These are phyloP conservation scores for Chaetura pelagica DNA, from an alignment of 2,113 vertebrate species.

Conservation along the genomic window DNA sequence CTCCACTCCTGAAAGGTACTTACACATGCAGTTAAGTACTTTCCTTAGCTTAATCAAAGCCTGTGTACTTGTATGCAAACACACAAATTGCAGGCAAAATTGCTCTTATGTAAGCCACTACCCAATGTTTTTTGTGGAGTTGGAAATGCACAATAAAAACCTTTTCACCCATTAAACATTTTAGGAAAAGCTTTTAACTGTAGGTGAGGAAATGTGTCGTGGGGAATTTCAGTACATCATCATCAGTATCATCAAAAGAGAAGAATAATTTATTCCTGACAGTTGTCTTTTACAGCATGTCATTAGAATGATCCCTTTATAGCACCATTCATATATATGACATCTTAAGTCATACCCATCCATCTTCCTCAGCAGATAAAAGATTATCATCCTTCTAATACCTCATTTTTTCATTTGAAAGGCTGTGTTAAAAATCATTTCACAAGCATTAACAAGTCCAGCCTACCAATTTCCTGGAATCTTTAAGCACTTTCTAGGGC, in stretches of 20 bases:
- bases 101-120: constrained; percentile 16
- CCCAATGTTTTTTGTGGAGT: neutral
- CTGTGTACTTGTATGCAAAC: constrained; percentile 44
- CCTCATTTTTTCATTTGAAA: constrained; percentile 67
- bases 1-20: neutral
- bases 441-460: constrained; percentile 64
- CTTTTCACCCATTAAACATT: neutral
- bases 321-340: constrained; percentile 72
- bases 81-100: constrained; percentile 33
- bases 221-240: constrained; percentile 31
- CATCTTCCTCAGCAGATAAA: constrained; percentile 68
- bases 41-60: constrained; percentile 49
- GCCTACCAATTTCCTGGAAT: constrained; percentile 23
- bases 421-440: constrained; percentile 66
- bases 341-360: constrained; percentile 73
- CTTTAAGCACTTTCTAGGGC: neutral
- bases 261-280: constrained; percentile 75
- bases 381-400: constrained; percentile 68
- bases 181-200: constrained; percentile 33
- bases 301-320: constrained; percentile 72
- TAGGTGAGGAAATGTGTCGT: neutral
- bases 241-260: constrained; percentile 53
- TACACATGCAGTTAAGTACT: neutral
- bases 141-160: constrained; percentile 3
- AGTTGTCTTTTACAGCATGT: constrained; percentile 64